phyloP scores from a whole-genome alignment of 2,797 vertebrate species.

The Pempheris klunzingeri region DNA sequence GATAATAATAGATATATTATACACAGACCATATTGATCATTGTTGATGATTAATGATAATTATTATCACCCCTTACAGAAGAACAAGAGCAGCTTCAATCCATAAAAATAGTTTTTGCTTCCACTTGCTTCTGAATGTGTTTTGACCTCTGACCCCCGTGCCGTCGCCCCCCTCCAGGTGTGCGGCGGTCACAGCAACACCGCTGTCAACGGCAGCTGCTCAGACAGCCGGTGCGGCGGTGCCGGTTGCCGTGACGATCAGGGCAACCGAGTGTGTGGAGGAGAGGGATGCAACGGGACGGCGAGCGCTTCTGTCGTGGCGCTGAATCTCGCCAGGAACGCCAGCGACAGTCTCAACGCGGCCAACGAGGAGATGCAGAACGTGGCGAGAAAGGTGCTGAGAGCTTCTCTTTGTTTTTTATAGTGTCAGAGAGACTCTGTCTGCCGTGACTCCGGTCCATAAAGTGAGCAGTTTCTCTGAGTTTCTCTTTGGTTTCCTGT shows the following conservation, averaged over 20 bases:
- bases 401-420: too few species aligned
- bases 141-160: too few species aligned
- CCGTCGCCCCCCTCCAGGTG: too few species aligned
- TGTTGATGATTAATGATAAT: too few species aligned
- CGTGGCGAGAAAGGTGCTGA: conserved; percentile 84
- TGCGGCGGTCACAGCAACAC: conserved; percentile 78
- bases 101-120: neutral
- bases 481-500: conserved; percentile 5
- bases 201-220: conserved; percentile 76
- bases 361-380: conserved; percentile 79
- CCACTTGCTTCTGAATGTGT: neutral
- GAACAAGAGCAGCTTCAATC: neutral
- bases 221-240: conserved; percentile 83
- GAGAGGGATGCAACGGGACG: conserved; percentile 84
- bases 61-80: too few species aligned
- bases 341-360: conserved; percentile 75
- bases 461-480: neutral
- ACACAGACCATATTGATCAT: too few species aligned
- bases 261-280: conserved; percentile 83
- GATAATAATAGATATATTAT: neutral
- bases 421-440: neutral
- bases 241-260: conserved; percentile 83
- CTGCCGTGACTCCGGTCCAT: neutral
- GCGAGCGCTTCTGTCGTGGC: conserved; percentile 79
- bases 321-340: conserved; percentile 70